Conservation (phyloP, 1,140 invertebrate genomes). For the Zaprionus inermis region DNA sequence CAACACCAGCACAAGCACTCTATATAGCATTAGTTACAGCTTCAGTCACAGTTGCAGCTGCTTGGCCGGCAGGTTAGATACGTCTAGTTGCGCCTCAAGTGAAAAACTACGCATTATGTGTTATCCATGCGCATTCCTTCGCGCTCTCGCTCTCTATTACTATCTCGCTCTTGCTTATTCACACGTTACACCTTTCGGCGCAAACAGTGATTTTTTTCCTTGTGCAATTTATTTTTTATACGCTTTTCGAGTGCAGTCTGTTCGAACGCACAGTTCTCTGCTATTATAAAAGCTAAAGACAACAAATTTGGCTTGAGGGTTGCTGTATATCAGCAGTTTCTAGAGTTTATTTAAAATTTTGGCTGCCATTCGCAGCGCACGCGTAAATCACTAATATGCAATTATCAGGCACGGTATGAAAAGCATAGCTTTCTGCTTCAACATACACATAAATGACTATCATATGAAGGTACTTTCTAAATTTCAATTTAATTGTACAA, state of each 20-base stretch:
- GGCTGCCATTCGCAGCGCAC: neutral
- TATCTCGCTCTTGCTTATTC: constrained; percentile 35
- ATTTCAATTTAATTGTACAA: too few relatives aligned
- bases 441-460: too few relatives aligned
- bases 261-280: neutral
- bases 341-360: neutral
- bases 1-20: neutral
- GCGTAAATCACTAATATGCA: neutral
- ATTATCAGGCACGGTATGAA: neutral
- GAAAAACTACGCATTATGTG: constrained; percentile 75
- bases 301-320: neutral
- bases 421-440: too few relatives aligned
- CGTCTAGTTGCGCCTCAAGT: constrained; percentile 64
- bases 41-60: constrained; percentile 25
- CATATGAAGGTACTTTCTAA: too few relatives aligned
- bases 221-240: too few relatives aligned
- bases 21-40: constrained; percentile 22
- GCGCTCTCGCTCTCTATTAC: constrained; percentile 1
- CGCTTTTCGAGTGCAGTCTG: too few relatives aligned
- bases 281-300: neutral
- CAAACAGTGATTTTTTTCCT: constrained; percentile 20
- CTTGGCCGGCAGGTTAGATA: constrained; percentile 22
- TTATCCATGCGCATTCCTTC: constrained; percentile 38
- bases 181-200: constrained; percentile 54
- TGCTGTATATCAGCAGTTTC: neutral